Conservation (phyloP, 1,140 invertebrate genomes). For the Paralvinella palmiformis region DNA sequence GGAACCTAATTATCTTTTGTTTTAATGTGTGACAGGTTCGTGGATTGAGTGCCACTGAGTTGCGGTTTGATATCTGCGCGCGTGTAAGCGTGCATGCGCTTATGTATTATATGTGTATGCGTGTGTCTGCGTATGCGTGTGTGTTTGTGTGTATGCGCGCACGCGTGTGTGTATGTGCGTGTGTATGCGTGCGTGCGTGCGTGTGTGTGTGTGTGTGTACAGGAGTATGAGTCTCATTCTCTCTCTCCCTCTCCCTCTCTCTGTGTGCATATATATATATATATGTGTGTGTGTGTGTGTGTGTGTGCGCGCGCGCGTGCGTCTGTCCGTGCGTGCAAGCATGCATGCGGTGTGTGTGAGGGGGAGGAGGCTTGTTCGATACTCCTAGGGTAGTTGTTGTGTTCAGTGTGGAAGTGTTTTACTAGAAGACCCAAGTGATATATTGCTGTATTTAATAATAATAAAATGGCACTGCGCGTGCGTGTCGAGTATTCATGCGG, state of each 20-base stretch:
- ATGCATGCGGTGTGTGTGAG: neutral
- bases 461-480: neutral
- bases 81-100: no score
- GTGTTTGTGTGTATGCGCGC: no score
- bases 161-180: neutral
- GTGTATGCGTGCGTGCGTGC: slow-evolving; percentile 5
- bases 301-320: neutral
- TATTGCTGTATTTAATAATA: neutral
- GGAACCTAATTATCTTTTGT: no score
- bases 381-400: neutral
- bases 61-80: no score
- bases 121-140: no score
- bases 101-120: no score
- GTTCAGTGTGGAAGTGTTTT: neutral
- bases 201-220: neutral
- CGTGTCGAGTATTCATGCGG: neutral
- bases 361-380: neutral
- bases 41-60: no score
- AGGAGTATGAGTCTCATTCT: neutral
- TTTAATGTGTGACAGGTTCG: no score
- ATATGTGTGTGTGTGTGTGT: neutral
- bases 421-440: neutral
- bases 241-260: no score
- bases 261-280: no score
- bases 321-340: neutral